These are phyloP conservation scores for Chaetodon auriga DNA, from an alignment of 2,113 vertebrate species.

Conservation along the genomic window DNA sequence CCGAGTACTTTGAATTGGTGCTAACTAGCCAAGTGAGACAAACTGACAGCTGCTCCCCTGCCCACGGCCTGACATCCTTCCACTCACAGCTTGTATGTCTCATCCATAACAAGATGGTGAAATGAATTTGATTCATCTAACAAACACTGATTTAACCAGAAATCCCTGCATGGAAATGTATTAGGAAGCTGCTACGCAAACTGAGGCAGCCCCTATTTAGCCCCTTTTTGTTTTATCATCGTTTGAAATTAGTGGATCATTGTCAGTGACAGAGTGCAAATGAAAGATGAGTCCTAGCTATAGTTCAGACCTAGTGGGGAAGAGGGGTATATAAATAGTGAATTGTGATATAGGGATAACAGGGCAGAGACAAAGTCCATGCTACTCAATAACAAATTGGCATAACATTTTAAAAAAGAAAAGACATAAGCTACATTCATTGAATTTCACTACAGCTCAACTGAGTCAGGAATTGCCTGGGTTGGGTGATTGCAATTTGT, in stretches of 20 bases:
- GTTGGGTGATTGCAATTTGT: background rate
- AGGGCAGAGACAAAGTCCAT: background rate
- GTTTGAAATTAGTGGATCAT: constrained; percentile 14
- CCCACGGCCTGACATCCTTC: constrained; percentile 66
- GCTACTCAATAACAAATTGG: background rate
- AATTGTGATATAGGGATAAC: background rate
- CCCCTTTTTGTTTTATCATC: background rate
- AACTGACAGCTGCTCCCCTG: constrained; percentile 73
- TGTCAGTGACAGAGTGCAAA: background rate
- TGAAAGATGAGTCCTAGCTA: too few relatives aligned
- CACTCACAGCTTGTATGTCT: constrained; percentile 65
- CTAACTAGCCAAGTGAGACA: constrained; percentile 75
- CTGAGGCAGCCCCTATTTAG: background rate
- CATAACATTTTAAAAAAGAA: too few relatives aligned
- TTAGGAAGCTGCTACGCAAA: background rate
- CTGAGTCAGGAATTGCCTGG: background rate
- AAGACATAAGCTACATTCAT: background rate
- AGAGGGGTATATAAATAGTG: background rate
- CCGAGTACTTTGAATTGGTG: constrained; percentile 65
- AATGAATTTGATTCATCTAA: constrained; percentile 55
- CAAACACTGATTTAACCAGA: constrained; percentile 45
- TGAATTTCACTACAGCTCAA: background rate
- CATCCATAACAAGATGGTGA: constrained; percentile 64
- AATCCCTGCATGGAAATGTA: background rate
- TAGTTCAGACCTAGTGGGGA: too few relatives aligned